Evolutionary conservation across 2,113 vertebrate species (phyloP), one percentile per base, ranked within the genome.

Genomic region (Solea solea): DNA sequence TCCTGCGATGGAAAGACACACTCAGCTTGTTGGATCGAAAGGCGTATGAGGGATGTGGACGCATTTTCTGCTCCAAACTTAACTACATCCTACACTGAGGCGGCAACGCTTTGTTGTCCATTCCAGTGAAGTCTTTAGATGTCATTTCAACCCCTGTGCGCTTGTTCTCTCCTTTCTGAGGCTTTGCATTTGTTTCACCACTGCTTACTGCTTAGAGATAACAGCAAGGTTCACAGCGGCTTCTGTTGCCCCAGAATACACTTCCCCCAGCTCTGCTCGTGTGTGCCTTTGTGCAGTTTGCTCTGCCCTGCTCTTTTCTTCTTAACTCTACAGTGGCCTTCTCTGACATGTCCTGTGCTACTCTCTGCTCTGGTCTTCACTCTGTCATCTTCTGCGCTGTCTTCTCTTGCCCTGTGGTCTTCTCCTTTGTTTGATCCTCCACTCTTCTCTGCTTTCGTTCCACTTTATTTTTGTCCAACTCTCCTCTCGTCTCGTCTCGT

Each of bases 111-210:
- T 83, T 84, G 73, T 78, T 69, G 64, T 74, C 66, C 27, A 7
- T 73, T 58, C 70, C 80, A 80, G 78, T 34, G 7, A 41, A 44
- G 14, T 72, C 82, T 62, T 83, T 27, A 64, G 80, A 83, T 74
- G 78, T 76, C 57, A 28, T 78, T 78, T 81, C 76, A 87, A 52
- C 72, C 66, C 40, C 48, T 48, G 63, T 65, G 39, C 72, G 65
- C 54, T 63, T 54, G 21, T 72, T 68, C 46, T 1, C 51, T 59
- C 65, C 63, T 68, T 48, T 71, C 53, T 64, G 71, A 67, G 49
- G 63, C 74, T 68, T 59, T 69, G 61, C 80, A 58, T 85, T 87
- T 78, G 79, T 86, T 78, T 75, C 49, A 52, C 67, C 34, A 1
- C 78, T 59, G 63, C 80, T 68, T 21, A 40, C 62, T 58, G 74